phyloP scores from a whole-genome alignment of 2,797 vertebrate genomes.

The Fundulus diaphanus region DNA sequence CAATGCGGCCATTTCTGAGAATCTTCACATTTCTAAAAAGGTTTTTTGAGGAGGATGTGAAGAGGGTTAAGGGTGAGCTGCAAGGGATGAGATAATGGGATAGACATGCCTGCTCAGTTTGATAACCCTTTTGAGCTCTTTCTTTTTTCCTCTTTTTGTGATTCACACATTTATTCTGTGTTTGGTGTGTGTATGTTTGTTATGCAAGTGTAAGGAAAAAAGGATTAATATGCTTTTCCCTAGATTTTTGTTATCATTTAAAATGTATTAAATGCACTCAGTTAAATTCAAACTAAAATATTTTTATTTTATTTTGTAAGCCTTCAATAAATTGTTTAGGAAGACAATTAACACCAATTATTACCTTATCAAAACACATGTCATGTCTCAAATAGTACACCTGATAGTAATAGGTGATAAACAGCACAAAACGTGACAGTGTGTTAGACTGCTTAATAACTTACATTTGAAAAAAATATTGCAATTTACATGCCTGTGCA shows the following conservation, averaged over 20 bases:
- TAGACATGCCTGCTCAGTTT: slow-evolving; percentile 61
- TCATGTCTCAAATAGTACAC: not conserved
- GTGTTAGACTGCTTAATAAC: not conserved
- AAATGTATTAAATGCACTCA: not conserved
- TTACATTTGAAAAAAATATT: not conserved
- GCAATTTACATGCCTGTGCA: too few relatives aligned
- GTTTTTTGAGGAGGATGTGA: slow-evolving; percentile 63
- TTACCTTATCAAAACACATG: not conserved
- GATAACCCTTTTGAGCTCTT: slow-evolving; percentile 52
- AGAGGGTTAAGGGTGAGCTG: slow-evolving; percentile 65
- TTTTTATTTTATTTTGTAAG: not conserved
- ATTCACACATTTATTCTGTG: slow-evolving; percentile 40
- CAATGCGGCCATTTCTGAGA: slow-evolving; percentile 45
- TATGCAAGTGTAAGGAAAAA: not conserved
- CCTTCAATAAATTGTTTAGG: too few relatives aligned
- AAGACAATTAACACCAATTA: not conserved
- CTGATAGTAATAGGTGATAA: not conserved
- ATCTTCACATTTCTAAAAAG: slow-evolving; percentile 59
- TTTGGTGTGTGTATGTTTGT: slow-evolving; percentile 18
- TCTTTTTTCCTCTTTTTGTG: slow-evolving; percentile 29
- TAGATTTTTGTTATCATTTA: not conserved
- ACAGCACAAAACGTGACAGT: not conserved
- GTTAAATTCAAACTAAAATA: not conserved
- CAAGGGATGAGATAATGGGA: slow-evolving; percentile 63
- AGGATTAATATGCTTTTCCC: slow-evolving; percentile 2